A percentile compares a stretch with the other conserved stretches of the same genome.
Conservation (phyloP, 2,888 invertebrate species). For the Reticulitermes lucifugus region DNA sequence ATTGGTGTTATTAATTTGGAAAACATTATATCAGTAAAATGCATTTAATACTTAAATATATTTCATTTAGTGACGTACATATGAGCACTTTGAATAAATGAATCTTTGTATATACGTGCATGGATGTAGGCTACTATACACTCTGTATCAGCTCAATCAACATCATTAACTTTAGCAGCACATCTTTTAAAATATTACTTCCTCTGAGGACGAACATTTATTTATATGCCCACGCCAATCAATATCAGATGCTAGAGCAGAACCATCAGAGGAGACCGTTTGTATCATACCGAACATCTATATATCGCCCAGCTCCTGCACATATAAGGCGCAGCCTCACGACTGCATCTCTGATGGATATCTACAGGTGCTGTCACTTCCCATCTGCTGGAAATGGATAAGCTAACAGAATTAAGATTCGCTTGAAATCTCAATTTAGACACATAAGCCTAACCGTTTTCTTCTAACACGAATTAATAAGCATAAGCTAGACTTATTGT, state of each 20-base stretch:
- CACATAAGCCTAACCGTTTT: background rate
- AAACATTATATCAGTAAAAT: too few relatives aligned
- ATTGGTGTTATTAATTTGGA: too few relatives aligned
- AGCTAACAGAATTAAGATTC: background rate
- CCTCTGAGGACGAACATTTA: background rate
- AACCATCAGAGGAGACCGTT: background rate
- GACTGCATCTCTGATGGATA: conserved; percentile 4
- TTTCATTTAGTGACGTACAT: too few relatives aligned
- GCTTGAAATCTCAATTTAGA: conserved; percentile 7
- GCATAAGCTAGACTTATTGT: background rate
- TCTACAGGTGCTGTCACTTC: background rate
- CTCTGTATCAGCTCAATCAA: too few relatives aligned
- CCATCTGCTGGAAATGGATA: background rate
- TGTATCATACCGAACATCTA: background rate
- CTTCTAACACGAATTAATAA: background rate
- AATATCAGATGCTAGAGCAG: conserved; percentile 26
- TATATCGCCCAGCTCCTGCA: background rate
- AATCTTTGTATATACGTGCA: too few relatives aligned
- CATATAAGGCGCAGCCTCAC: conserved; percentile 28
- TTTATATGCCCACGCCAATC: conserved; percentile 11
- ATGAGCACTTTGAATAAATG: too few relatives aligned
- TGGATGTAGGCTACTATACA: too few relatives aligned
- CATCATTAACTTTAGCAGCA: too few relatives aligned
- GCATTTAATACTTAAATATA: too few relatives aligned
- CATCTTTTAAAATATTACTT: background rate